phyloP scores from a whole-genome alignment of 2,797 vertebrate species.

The Takifugu rubripes region DNA sequence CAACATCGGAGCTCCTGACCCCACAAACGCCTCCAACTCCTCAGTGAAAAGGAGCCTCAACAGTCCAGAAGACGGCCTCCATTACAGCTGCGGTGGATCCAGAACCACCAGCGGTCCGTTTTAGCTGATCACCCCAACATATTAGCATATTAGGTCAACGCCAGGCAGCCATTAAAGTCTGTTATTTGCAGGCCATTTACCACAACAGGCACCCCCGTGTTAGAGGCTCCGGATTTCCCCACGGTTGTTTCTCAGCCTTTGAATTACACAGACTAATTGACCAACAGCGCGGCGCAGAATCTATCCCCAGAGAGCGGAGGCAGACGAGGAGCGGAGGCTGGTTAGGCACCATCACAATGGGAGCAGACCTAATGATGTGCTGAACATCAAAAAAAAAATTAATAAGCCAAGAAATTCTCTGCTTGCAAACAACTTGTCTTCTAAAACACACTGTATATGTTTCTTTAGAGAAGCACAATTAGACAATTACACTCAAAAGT shows the following conservation, averaged over 20 bases:
- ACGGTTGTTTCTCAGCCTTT: conserved; percentile 53
- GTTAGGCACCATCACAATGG: conserved; percentile 69
- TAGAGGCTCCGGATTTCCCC: conserved; percentile 38
- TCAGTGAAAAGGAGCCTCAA: too few relatives aligned
- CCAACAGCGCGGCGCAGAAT: conserved; percentile 63
- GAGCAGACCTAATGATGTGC: conserved; percentile 71
- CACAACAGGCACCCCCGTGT: conserved; percentile 4
- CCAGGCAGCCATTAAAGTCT: conserved; percentile 20
- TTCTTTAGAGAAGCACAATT: conserved; percentile 66
- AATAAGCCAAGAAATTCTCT: conserved; percentile 62
- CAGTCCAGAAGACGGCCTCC: too few relatives aligned
- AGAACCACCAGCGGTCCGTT: too few relatives aligned
- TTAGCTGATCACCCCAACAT: too few relatives aligned
- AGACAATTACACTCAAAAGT: conserved; percentile 73
- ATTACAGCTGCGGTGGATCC: too few relatives aligned
- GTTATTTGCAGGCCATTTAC: conserved; percentile 16
- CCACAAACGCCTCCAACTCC: too few relatives aligned
- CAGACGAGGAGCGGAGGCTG: conserved; percentile 57
- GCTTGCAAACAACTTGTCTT: conserved; percentile 56
- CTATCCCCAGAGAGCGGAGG: conserved; percentile 61
- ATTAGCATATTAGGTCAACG: conserved; percentile 6
- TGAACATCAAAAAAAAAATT: conserved; percentile 59
- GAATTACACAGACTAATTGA: conserved; percentile 73
- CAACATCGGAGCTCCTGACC: too few relatives aligned
- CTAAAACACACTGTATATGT: conserved; percentile 64